Evolutionary conservation across 2,888 invertebrate genomes (phyloP).

Genomic region (Pandemis cinnamomeana): DNA sequence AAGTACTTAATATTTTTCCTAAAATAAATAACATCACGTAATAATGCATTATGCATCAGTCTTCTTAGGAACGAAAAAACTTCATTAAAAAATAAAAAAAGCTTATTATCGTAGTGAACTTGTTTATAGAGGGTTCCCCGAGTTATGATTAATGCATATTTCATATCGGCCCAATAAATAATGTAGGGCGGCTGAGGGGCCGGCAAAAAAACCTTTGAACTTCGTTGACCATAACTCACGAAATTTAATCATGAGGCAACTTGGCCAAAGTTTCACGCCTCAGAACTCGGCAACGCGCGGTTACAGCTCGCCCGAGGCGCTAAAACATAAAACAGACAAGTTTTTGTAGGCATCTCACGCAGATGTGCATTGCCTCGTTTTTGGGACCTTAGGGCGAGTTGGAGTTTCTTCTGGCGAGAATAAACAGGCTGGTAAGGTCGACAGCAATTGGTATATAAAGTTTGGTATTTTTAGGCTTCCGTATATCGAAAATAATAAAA

Average conservation of each 20-base stretch:
- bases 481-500: too few species aligned
- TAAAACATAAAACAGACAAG: conserved; percentile 27
- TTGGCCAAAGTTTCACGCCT: conserved; percentile 55
- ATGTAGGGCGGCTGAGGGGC: conserved; percentile 58
- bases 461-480: neutral
- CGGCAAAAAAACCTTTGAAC: conserved; percentile 64
- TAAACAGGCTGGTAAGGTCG: neutral
- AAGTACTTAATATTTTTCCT: neutral
- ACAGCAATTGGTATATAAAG: neutral
- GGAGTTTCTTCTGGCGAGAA: conserved; percentile 1
- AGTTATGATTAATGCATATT: conserved; percentile 68
- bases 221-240: conserved; percentile 69
- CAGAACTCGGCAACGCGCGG: conserved; percentile 41
- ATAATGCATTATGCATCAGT: conserved; percentile 4
- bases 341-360: conserved; percentile 22
- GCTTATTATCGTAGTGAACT: conserved; percentile 56
- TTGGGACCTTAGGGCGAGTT: conserved; percentile 7
- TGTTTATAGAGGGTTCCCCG: conserved; percentile 59
- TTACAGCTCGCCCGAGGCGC: conserved; percentile 26
- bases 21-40: neutral
- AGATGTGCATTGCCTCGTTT: conserved; percentile 31
- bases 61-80: conserved; percentile 40
- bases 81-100: conserved; percentile 55
- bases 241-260: conserved; percentile 71
- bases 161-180: conserved; percentile 69